Percentiles rank a stretch among this genome's conserved stretches.
Evolutionary conservation across 2,888 invertebrate species (phyloP).

Genomic region (Amphipyra tragopoginis): DNA sequence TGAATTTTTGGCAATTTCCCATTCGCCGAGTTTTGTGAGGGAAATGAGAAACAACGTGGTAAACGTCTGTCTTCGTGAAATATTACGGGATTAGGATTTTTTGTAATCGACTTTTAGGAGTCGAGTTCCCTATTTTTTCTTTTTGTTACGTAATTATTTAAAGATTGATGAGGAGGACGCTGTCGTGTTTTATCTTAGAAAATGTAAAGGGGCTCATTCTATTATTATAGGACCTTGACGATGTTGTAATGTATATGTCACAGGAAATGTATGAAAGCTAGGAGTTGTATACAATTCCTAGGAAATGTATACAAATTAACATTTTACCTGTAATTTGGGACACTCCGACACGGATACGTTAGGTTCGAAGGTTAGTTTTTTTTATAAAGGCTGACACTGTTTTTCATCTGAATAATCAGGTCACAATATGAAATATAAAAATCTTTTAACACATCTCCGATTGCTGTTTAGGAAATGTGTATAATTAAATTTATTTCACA

Average conservation of each 20-base stretch:
- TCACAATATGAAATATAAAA: too few relatives aligned
- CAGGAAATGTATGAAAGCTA: too few relatives aligned
- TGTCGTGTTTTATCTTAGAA: slow-evolving; percentile 16
- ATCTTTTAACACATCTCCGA: too few relatives aligned
- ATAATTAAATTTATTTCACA: too few relatives aligned
- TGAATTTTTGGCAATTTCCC: slow-evolving; percentile 41
- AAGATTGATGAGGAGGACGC: slow-evolving; percentile 27
- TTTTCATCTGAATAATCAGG: too few relatives aligned
- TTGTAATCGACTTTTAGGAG: slow-evolving; percentile 33
- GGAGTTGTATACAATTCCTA: too few relatives aligned
- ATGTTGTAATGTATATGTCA: background rate
- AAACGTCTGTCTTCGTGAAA: slow-evolving; percentile 25
- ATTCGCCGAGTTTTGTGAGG: slow-evolving; percentile 18
- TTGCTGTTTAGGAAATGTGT: too few relatives aligned
- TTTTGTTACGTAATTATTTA: slow-evolving; percentile 19
- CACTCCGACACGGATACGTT: too few relatives aligned
- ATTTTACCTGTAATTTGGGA: too few relatives aligned
- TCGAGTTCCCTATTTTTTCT: background rate
- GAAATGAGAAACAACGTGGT: slow-evolving; percentile 32
- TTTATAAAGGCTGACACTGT: too few relatives aligned
- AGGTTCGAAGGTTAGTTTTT: too few relatives aligned
- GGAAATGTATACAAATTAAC: too few relatives aligned
- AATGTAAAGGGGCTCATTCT: slow-evolving; percentile 14
- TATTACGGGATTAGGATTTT: slow-evolving; percentile 33
- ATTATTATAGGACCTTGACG: slow-evolving; percentile 6